Base-by-base conservation (phyloP, 2,797 vertebrate species). In the Enteromius viviparus region DNA sequence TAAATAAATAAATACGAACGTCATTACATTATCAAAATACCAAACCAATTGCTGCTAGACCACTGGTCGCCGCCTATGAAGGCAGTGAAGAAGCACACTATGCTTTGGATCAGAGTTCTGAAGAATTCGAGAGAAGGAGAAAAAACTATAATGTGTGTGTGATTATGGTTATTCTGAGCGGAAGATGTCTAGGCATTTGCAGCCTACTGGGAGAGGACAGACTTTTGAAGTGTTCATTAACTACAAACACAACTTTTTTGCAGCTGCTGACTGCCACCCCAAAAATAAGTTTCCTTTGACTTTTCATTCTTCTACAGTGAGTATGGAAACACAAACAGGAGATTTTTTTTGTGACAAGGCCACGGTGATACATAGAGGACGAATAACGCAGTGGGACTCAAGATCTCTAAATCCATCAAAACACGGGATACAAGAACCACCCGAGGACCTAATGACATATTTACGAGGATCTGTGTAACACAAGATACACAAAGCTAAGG, bases 221-320 rank as follows among this genome's bases (percentile, higher is more conserved):
- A 53, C 87, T 81, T 93, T 88, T 91, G 87, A 91, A 93, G 89
- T 80, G 84, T 88, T 82, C 84, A 87, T 93, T 93, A 91, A 92
- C 89, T 87, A 88, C 82, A 92, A 94, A 93, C 90, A 91, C 85
- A 60, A 85, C 45, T 91, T 89, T 78, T 93, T 91, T 88, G 90
- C 93, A 94, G 91, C 91, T 94, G 91, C 76, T 64, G 45, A 83
- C 89, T 88, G 89, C 85, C 91, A 90, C 91, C 89, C 91, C 87
- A 84, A 93, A 92, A 92, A 90, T n/a, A n/a, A n/a, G 90, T 92
- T 89, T 75, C 89, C 84, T 89, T 90, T 65, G 49, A 58, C 84
- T 86, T 60, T 69, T 82, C 17, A 69, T 90, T 84, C 68, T 51
- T 77, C 82, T 82, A 89, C 87, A 88, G 90, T 87, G 90, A 87